Evolutionary conservation across 2,888 invertebrate genomes (phyloP), one percentile per base, ranked within the genome.

Genomic region (Callyntrura sp.): DNA sequence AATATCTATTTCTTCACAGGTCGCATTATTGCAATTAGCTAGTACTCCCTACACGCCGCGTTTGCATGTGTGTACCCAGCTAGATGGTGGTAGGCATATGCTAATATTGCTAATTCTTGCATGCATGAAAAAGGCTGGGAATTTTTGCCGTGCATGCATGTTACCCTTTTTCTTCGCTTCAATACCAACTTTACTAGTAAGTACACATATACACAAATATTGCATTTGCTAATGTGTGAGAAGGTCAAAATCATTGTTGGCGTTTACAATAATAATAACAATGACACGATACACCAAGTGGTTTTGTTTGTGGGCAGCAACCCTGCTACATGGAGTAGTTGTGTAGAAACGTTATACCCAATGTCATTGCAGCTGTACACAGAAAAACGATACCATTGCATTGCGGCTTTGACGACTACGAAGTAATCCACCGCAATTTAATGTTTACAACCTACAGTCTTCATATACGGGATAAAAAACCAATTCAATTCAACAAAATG

Each of bases 231-330:
- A 4, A 4, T 1, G 23, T 23, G 1, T 73, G 78, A 78, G 78
- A 78, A 78, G 78, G 78, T 78, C 78, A 78, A 78, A 78, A 55
- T 57, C 78, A 78, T 78, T 78, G 78, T 57, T 78, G 78, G 28
- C 25, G 17, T 76, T 76, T 48, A 12, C 17, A 28, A 55, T 23
- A 23, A 14, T 28, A 55, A 14, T 28, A 55, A 17, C n/a, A 57
- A 57, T 57, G 78, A 57, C 78, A 78, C 57, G 57, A 57, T 57
- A 25, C 35, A 5, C 9, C 23, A 5, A 48, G 48, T 17, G 11
- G 73, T 48, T 51, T 23, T 4, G 23, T 76, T 35, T 25, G 25
- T 35, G 35, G 55, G n/a, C 25, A 55, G 25, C 23, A 76, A 23
- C 3, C 35, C 35, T 4, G 35, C 35, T 35, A 4, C 35, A 35